phyloP scores from a whole-genome alignment of 2,888 invertebrate species.

The Acleris holmiana region DNA sequence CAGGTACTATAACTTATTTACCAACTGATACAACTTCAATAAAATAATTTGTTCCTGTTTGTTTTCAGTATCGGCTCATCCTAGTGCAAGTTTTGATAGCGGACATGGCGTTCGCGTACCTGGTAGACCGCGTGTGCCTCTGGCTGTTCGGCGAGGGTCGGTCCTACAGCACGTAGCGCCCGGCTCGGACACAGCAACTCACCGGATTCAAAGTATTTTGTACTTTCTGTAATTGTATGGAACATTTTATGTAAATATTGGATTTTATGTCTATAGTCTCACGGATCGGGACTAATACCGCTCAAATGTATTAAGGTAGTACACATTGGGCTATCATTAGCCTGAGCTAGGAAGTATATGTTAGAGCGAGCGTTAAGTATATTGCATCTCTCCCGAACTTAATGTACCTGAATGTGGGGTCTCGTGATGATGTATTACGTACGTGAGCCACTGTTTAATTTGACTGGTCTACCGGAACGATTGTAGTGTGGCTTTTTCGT shows the following conservation, averaged over 20 bases:
- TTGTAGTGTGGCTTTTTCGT: too few species aligned
- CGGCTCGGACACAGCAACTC: background rate
- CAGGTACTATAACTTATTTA: too few species aligned
- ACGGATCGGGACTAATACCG: background rate
- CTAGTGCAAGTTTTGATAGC: constrained; percentile 92
- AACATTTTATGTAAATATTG: constrained; percentile 26
- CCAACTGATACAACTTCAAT: background rate
- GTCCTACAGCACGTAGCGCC: constrained; percentile 55
- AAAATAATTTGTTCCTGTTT: background rate
- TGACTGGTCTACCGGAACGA: too few species aligned
- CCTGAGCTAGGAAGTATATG: background rate
- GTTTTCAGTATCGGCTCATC: constrained; percentile 93
- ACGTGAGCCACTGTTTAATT: too few species aligned
- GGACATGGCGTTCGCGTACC: constrained; percentile 93
- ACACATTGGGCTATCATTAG: background rate
- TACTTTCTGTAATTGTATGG: constrained; percentile 19
- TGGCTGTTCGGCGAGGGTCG: constrained; percentile 94
- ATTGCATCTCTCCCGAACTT: too few species aligned
- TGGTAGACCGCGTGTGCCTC: constrained; percentile 93
- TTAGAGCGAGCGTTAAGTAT: too few species aligned
- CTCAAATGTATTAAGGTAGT: background rate
- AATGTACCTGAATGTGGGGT: too few species aligned
- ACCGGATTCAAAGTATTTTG: constrained; percentile 18
- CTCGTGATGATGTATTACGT: too few species aligned
- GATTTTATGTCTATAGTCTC: constrained; percentile 20